These are phyloP conservation scores for Lampris megalopsis DNA, from an alignment of 2,113 vertebrate species.

Conservation along the genomic window DNA sequence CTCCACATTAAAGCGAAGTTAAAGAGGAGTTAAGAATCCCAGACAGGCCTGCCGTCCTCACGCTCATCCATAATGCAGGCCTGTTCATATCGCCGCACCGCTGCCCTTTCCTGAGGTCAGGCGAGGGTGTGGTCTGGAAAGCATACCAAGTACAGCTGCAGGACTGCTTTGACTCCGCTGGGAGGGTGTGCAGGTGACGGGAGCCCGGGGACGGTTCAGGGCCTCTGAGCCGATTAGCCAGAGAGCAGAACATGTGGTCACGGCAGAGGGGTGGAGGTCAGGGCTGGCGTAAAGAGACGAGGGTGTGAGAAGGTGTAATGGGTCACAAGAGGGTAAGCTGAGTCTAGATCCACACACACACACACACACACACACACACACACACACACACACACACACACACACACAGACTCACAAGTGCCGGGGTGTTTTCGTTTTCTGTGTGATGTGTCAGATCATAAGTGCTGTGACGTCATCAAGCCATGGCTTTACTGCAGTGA, in stretches of 20 bases:
- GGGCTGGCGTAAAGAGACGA: constrained; percentile 36
- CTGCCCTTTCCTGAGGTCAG: constrained; percentile 46
- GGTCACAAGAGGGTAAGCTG: constrained; percentile 7
- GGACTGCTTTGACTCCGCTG: constrained; percentile 39
- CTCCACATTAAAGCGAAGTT: no score
- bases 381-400: not conserved
- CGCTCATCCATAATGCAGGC: constrained; percentile 6
- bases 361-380: not conserved
- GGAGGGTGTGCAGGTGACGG: constrained; percentile 30
- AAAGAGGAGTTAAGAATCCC: no score
- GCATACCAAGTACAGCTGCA: constrained; percentile 57
- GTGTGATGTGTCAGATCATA: constrained; percentile 16
- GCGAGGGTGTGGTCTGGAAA: constrained; percentile 33
- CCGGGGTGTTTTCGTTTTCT: not conserved
- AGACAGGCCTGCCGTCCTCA: no score
- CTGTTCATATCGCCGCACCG: constrained; percentile 42
- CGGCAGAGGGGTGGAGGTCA: constrained; percentile 60
- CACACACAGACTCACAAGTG: not conserved
- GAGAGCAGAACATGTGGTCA: constrained; percentile 10
- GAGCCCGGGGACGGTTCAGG: constrained; percentile 33
- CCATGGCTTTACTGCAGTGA: constrained; percentile 21
- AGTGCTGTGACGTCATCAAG: constrained; percentile 16
- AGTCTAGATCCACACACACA: constrained; percentile 11
- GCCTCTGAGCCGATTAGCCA: constrained; percentile 36
- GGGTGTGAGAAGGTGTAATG: constrained; percentile 1